phyloP scores from a whole-genome alignment of 2,888 invertebrate species.

The Chouioia cunea region DNA sequence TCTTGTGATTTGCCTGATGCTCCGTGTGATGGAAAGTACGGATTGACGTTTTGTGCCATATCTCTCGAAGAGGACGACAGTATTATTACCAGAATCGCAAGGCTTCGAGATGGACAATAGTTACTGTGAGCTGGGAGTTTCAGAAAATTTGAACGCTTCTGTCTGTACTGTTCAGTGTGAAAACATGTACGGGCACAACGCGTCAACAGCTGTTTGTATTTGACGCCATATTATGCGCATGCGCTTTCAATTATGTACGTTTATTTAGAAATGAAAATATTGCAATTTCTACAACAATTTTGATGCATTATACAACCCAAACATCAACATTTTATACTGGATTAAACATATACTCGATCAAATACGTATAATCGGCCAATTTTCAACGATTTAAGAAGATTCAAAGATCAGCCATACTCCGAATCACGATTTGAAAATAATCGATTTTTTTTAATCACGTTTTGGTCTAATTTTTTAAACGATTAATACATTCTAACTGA shows the following conservation, averaged over 20 bases:
- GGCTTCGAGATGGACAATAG: slow-evolving; percentile 56
- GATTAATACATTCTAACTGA: slow-evolving; percentile 19
- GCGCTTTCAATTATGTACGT: slow-evolving; percentile 11
- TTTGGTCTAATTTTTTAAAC: slow-evolving; percentile 22
- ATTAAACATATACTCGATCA: neutral
- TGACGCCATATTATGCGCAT: slow-evolving; percentile 33
- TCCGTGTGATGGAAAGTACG: slow-evolving; percentile 80
- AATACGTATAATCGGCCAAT: too few relatives aligned
- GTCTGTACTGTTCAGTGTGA: slow-evolving; percentile 8
- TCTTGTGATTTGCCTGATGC: slow-evolving; percentile 84
- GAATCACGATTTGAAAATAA: slow-evolving; percentile 33
- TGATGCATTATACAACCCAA: neutral
- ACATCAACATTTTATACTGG: neutral
- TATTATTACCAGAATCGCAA: slow-evolving; percentile 33
- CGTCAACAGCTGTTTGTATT: slow-evolving; percentile 49
- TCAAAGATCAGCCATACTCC: too few relatives aligned
- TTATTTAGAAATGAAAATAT: neutral
- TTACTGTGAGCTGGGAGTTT: slow-evolving; percentile 49
- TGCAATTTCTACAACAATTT: neutral
- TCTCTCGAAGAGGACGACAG: slow-evolving; percentile 4
- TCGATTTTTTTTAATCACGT: slow-evolving; percentile 30
- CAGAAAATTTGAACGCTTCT: slow-evolving; percentile 63
- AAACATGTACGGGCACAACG: slow-evolving; percentile 34
- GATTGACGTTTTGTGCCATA: slow-evolving; percentile 92
- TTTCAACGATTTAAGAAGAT: too few relatives aligned